A percentile compares a stretch with the other conserved stretches of the same genome.
Conservation (phyloP, 2,113 vertebrate genomes). For the Serilophus lunatus region DNA sequence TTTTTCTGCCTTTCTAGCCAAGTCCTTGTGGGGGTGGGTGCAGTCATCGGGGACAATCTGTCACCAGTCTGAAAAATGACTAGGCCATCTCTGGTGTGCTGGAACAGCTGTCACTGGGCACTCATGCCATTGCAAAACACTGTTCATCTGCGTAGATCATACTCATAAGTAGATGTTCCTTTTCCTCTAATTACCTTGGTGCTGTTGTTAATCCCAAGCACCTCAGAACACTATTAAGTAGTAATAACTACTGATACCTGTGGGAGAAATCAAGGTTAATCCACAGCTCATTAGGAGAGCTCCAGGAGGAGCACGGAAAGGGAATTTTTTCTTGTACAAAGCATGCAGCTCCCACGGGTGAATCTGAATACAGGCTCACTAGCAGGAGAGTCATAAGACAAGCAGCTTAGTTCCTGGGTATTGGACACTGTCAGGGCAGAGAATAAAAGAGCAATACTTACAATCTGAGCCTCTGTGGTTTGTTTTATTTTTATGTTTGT, state of each 20-base stretch:
- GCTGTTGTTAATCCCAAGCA: not conserved
- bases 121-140: not conserved
- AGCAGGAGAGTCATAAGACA: not conserved
- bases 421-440: not conserved
- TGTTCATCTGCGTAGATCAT: not conserved
- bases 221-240: not conserved
- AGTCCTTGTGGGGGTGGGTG: not conserved
- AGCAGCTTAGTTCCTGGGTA: not conserved
- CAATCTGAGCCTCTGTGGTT: not conserved
- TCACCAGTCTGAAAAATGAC: not conserved
- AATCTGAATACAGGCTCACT: not conserved
- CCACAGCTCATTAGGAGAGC: not conserved
- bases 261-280: not conserved
- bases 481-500: not conserved
- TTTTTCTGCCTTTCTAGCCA: not conserved
- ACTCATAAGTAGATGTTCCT: not conserved
- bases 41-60: not conserved
- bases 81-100: not conserved
- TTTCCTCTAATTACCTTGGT: not conserved
- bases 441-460: not conserved
- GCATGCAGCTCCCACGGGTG: not conserved
- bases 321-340: not conserved
- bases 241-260: not conserved
- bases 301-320: not conserved
- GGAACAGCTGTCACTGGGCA: not conserved